Percentiles rank a stretch among this genome's conserved stretches.
phyloP scores from a whole-genome alignment of 2,888 invertebrate species.

The Pterobdella sp. region DNA sequence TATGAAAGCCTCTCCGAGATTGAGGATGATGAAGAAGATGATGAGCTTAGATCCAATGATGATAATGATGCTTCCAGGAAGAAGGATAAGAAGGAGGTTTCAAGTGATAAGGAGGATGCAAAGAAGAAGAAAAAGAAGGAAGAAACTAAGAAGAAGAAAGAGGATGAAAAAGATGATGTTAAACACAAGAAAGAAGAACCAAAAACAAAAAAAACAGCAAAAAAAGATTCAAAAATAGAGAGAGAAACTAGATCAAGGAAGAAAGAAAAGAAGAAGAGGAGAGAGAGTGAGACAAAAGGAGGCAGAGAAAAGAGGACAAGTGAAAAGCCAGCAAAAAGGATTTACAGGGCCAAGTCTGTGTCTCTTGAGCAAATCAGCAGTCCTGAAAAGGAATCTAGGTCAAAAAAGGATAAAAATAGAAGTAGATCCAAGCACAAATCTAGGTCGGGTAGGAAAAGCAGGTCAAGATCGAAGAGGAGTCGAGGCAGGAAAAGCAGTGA shows the following conservation, averaged over 20 bases:
- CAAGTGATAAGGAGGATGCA: neutral
- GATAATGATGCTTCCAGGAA: neutral
- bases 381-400: neutral
- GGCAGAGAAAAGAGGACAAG: neutral
- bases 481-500: neutral
- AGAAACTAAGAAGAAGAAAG: neutral
- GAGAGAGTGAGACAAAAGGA: neutral
- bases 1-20: constrained; percentile 8
- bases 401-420: neutral
- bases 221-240: neutral
- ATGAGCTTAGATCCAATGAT: too few species aligned
- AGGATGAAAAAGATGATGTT: neutral
- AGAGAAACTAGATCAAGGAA: neutral
- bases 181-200: neutral
- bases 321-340: constrained; percentile 4
- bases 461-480: neutral
- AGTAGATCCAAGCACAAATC: neutral
- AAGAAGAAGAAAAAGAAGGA: neutral
- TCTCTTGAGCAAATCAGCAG: constrained; percentile 15
- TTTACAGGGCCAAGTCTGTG: constrained; percentile 25
- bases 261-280: neutral
- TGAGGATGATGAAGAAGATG: constrained; percentile 7
- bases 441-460: neutral
- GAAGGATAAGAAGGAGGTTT: neutral
- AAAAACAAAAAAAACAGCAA: neutral